Evolutionary conservation across 1,140 invertebrate genomes (phyloP).

Genomic region (Euura saliciscinereae): DNA sequence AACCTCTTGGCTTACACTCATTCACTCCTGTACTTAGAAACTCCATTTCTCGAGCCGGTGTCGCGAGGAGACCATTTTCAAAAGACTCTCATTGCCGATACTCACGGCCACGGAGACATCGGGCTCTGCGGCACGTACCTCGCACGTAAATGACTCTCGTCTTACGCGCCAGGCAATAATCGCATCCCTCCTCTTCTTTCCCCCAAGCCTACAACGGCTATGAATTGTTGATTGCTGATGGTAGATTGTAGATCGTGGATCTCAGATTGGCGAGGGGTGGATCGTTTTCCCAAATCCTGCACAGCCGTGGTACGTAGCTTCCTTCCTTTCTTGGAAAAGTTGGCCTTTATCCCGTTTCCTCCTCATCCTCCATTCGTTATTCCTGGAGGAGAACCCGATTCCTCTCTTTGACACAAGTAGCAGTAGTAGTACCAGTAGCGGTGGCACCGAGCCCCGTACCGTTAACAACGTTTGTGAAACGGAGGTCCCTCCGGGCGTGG

Average conservation of each 20-base stretch:
- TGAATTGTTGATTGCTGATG: not conserved
- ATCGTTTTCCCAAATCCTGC: conserved; percentile 6
- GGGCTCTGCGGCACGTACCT: too few relatives aligned
- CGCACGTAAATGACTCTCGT: too few relatives aligned
- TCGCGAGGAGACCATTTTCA: not conserved
- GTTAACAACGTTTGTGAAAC: not conserved
- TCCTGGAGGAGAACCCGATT: not conserved
- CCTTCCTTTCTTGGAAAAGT: too few relatives aligned
- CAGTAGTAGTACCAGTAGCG: not conserved
- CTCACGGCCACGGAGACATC: too few relatives aligned
- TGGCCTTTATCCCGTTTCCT: not conserved
- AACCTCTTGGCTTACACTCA: conserved; percentile 12
- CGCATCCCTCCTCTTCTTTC: too few relatives aligned
- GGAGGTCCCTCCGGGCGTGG: not conserved
- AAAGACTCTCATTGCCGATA: not conserved
- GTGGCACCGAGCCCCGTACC: not conserved
- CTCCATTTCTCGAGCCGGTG: not conserved
- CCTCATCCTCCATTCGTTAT: not conserved
- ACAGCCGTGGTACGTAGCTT: not conserved
- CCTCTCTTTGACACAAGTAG: not conserved
- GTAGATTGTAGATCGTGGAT: not conserved
- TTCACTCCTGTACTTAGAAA: conserved; percentile 7
- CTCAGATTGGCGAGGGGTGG: not conserved
- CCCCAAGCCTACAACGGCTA: not conserved
- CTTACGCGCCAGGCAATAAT: conserved; percentile 9